These are phyloP conservation scores for Lacerta viridis DNA, from an alignment of 2,797 vertebrate genomes.

Conservation along the genomic window DNA sequence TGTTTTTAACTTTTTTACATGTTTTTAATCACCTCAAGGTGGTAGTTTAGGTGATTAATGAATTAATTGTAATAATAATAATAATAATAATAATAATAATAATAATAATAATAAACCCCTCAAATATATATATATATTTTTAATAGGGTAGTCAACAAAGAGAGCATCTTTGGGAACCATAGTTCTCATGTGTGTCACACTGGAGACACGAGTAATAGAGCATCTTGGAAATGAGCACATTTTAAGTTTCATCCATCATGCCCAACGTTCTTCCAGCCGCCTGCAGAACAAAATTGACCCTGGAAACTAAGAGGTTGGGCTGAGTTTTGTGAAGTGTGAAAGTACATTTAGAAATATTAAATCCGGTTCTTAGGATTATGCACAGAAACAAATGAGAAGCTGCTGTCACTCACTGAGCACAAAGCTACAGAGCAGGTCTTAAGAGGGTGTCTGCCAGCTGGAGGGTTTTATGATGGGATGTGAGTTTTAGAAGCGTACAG, in stretches of 20 bases:
- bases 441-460: constrained; percentile 22
- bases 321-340: constrained; percentile 20
- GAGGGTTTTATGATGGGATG: constrained; percentile 32
- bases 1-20: no score
- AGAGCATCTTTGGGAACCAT: no score
- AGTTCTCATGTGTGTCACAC: no score
- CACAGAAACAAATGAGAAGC: background rate
- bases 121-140: no score
- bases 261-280: constrained; percentile 1
- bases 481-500: constrained; percentile 30
- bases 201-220: background rate
- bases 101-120: no score
- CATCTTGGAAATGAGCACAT: background rate
- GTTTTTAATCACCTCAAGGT: no score
- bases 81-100: no score
- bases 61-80: no score
- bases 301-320: background rate
- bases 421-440: constrained; percentile 26
- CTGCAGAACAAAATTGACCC: background rate
- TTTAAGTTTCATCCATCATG: background rate
- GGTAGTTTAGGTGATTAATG: no score
- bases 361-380: constrained; percentile 21
- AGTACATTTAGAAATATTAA: constrained; percentile 35
- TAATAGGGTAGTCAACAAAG: no score
- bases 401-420: constrained; percentile 32